phyloP scores from a whole-genome alignment of 2,797 vertebrate species.

The Hippopotamyrus pictus region DNA sequence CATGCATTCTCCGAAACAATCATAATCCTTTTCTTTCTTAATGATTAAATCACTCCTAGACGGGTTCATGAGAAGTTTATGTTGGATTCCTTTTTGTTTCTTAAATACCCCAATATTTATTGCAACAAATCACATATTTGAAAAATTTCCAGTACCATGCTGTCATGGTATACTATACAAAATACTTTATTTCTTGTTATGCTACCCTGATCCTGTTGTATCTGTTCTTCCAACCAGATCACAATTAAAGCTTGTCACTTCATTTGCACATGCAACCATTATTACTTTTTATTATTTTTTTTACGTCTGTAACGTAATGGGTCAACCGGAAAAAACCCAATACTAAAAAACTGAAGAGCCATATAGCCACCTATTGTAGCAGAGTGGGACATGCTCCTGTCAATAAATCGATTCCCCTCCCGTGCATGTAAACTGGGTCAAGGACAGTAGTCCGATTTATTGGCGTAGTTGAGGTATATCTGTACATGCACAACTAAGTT shows the following conservation, averaged over 20 bases:
- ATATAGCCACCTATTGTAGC: neutral
- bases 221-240: neutral
- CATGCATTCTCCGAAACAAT: neutral
- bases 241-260: neutral
- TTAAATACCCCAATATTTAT: neutral
- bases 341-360: neutral
- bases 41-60: neutral
- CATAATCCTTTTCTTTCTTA: neutral
- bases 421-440: too few species aligned
- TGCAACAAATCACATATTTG: neutral
- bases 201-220: neutral
- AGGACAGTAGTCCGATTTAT: too few species aligned
- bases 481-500: too few species aligned
- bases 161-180: neutral
- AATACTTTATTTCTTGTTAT: neutral
- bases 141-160: neutral
- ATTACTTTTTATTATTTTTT: neutral
- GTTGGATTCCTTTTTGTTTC: neutral
- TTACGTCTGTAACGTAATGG: neutral
- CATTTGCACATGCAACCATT: neutral
- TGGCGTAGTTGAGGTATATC: too few species aligned
- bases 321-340: neutral
- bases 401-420: neutral
- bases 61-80: neutral
- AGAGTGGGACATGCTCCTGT: neutral